Percentiles rank a stretch among this genome's conserved stretches.
These are phyloP conservation scores for Pseudopodoces humilis DNA, from an alignment of 2,113 vertebrate genomes.

Conservation along the genomic window DNA sequence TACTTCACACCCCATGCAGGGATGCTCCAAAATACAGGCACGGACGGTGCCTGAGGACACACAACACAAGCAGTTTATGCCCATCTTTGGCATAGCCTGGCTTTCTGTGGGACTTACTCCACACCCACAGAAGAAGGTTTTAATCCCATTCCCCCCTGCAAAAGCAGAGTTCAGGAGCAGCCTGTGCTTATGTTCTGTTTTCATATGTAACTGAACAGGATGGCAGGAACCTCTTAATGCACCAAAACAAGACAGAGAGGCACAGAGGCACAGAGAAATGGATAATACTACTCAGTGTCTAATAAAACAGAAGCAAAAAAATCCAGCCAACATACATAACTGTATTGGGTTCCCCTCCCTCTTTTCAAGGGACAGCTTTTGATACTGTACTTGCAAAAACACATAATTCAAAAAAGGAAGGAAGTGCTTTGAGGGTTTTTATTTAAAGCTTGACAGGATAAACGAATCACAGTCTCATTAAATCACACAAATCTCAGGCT, in stretches of 20 bases:
- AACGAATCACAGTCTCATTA: constrained; percentile 62
- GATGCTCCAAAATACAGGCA: neutral
- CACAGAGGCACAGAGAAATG: neutral
- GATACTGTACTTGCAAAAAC: constrained; percentile 36
- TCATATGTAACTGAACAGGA: constrained; percentile 7
- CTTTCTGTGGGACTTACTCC: neutral
- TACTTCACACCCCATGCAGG: neutral
- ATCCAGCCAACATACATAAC: neutral
- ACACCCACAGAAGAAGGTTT: neutral
- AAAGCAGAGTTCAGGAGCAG: neutral
- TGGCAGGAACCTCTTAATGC: neutral
- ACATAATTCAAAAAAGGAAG: constrained; percentile 60
- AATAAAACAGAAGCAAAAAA: constrained; percentile 6
- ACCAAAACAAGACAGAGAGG: neutral
- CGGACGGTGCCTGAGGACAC: neutral
- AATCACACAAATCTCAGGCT: constrained; percentile 59
- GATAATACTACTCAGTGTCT: neutral
- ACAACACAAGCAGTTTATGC: neutral
- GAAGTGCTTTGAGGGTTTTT: constrained; percentile 60
- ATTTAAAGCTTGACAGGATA: constrained; percentile 67
- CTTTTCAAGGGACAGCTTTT: constrained; percentile 44
- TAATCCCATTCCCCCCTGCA: neutral
- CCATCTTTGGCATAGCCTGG: neutral
- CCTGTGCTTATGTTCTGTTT: neutral
- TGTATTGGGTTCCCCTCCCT: neutral